Base-by-base conservation (phyloP, 1,140 invertebrate genomes). In the Drosophila pseudoobscura region DNA sequence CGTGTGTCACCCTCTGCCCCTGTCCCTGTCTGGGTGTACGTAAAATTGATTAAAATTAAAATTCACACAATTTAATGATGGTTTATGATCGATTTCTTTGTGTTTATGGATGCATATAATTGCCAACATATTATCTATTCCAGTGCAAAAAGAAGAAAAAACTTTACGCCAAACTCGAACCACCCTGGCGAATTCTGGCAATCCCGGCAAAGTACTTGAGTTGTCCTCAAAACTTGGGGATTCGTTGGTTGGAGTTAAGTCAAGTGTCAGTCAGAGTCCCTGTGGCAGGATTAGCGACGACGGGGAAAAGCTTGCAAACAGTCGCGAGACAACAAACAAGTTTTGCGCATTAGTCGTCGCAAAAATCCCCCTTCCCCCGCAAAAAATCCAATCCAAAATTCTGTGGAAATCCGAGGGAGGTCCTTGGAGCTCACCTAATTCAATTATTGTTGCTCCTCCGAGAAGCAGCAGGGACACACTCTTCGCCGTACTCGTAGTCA, bases 391-490 rank as follows among this genome's bases (percentile, higher is more conserved):
- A 31, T 9, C 31, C 31, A 13, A 7, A 17, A 26, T 31, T 13
- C 17, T 26, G 6, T 39, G n/a, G 15, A 26, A 43, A 29, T 44
- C 49, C 47, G n/a, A n/a, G 57, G 24, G n/a, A 50, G 31, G 51
- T 69, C 49, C 41, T 51, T 69, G 46, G 45, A 62, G 53, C 52
- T 53, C 53, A 57, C 56, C 51, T 87, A 87, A 87, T 87, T 87
- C 82, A 87, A 82, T 87, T 87, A 87, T 75, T 88, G 82, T 85
- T 77, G 74, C 61, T 68, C 70, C 51, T 52, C 52, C 43, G 31
- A 17, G 20, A 9, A 45, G 22, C 17, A 22, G 22, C 6, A 2
- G 7, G n/a, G 6, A 29, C 20, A 22, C n/a, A 41, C 6, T 7
- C 29, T 6, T 6, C 6, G 6, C 8, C 29, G 29, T 29, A 7